phyloP scores from a whole-genome alignment of 2,113 vertebrate genomes.

The Haliaeetus leucogaster region DNA sequence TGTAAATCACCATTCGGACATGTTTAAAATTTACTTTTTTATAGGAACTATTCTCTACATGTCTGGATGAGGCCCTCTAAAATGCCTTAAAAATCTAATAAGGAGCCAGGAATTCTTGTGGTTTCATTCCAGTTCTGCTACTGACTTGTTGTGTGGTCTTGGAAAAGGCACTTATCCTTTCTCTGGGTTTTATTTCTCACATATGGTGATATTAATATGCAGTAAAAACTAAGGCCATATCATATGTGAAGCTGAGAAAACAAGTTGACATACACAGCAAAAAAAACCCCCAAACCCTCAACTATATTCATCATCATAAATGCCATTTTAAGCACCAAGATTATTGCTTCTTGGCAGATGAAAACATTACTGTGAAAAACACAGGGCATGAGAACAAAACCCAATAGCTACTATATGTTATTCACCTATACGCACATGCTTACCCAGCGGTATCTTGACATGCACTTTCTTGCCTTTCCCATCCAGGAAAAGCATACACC shows the following conservation, averaged over 20 bases:
- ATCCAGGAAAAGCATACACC: neutral
- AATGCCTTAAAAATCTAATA: conserved; percentile 40
- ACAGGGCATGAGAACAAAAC: neutral
- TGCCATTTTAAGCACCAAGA: neutral
- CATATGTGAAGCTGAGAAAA: conserved; percentile 19
- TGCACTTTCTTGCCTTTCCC: neutral
- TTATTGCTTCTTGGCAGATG: neutral
- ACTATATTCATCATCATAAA: neutral
- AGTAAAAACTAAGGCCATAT: neutral
- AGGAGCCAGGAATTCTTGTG: conserved; percentile 59
- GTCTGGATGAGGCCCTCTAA: conserved; percentile 12
- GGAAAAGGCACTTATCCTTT: conserved; percentile 31
- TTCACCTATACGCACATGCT: neutral
- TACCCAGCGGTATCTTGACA: neutral
- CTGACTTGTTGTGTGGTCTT: conserved; percentile 60
- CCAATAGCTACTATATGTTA: neutral
- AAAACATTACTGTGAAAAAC: neutral
- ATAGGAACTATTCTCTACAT: neutral
- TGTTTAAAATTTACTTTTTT: neutral
- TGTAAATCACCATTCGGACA: neutral
- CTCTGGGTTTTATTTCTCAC: conserved; percentile 7
- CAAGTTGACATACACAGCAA: neutral
- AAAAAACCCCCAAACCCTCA: neutral
- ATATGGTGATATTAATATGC: conserved; percentile 19
- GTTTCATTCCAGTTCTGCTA: conserved; percentile 54